A percentile compares a stretch with the other conserved stretches of the same genome.
Evolutionary conservation across 2,888 invertebrate genomes (phyloP).

Genomic region (Eledona agricola): DNA sequence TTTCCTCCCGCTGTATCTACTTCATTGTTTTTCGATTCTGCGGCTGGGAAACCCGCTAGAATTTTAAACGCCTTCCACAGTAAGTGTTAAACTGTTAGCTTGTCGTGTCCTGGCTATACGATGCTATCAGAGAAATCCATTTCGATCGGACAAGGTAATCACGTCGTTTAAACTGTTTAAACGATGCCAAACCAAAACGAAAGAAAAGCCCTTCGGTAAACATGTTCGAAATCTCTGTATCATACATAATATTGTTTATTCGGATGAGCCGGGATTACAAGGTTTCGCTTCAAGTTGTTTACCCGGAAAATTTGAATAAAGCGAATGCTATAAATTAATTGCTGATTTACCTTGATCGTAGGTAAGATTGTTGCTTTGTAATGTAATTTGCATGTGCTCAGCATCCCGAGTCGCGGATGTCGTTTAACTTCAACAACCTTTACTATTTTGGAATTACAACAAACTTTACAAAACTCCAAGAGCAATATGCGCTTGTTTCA

Average conservation of each 20-base stretch:
- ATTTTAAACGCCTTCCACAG: too few species aligned
- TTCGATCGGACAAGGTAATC: too few species aligned
- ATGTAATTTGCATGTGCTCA: constrained; percentile 5
- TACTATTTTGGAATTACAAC: too few species aligned
- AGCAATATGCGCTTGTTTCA: too few species aligned
- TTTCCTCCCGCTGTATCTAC: constrained; percentile 30
- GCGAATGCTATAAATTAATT: constrained; percentile 5
- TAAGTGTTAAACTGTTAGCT: too few species aligned
- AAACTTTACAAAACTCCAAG: too few species aligned
- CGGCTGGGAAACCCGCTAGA: too few species aligned
- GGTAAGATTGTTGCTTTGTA: constrained; percentile 1
- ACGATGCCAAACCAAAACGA: not conserved
- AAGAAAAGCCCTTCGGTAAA: constrained; percentile 1
- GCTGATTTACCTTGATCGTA: constrained; percentile 2
- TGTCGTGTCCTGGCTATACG: too few species aligned
- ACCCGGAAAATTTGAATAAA: constrained; percentile 2
- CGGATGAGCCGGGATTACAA: not conserved
- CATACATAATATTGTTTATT: not conserved
- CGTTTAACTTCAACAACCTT: too few species aligned
- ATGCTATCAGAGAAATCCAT: too few species aligned
- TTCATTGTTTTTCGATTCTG: constrained; percentile 33
- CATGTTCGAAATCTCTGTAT: not conserved
- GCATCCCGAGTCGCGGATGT: too few species aligned
- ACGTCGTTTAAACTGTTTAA: not conserved
- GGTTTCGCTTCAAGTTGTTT: constrained; percentile 1